Conservation (phyloP, 92 coral and sea anemone species). For the Porites lobata region DNA sequence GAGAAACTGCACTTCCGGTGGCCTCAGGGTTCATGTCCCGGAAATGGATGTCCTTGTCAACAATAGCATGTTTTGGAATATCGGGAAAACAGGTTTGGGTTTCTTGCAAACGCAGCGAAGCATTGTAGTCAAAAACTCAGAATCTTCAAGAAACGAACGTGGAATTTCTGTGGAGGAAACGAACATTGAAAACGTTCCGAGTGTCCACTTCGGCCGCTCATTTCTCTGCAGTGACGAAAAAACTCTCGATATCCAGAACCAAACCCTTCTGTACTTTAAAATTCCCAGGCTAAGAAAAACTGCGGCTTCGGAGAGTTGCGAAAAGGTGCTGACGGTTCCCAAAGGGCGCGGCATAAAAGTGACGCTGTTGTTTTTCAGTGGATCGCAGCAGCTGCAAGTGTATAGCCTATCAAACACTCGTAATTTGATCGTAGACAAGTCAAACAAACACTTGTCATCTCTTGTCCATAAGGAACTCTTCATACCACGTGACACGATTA, state of each 20-base stretch:
- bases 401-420: not conserved
- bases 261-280: conserved; percentile 47
- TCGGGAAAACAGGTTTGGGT: conserved; percentile 26
- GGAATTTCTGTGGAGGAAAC: conserved; percentile 63
- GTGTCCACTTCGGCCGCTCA: conserved; percentile 53
- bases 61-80: conserved; percentile 19
- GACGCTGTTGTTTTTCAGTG: conserved; percentile 45
- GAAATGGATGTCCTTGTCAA: conserved; percentile 9
- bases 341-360: conserved; percentile 62
- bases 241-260: conserved; percentile 12
- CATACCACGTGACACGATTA: conserved; percentile 41
- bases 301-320: conserved; percentile 30
- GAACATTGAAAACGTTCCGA: conserved; percentile 39
- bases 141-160: conserved; percentile 16
- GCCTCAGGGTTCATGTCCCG: conserved; percentile 31
- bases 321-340: conserved; percentile 40
- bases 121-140: conserved; percentile 33
- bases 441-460: not conserved
- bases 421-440: conserved; percentile 4
- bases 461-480: conserved; percentile 48
- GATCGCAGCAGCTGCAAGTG: conserved; percentile 33
- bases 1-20: conserved; percentile 64
- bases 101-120: conserved; percentile 28
- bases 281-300: conserved; percentile 21
- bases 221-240: conserved; percentile 52